phyloP scores from a whole-genome alignment of 2,888 invertebrate genomes.

The Diarsia brunnea region DNA sequence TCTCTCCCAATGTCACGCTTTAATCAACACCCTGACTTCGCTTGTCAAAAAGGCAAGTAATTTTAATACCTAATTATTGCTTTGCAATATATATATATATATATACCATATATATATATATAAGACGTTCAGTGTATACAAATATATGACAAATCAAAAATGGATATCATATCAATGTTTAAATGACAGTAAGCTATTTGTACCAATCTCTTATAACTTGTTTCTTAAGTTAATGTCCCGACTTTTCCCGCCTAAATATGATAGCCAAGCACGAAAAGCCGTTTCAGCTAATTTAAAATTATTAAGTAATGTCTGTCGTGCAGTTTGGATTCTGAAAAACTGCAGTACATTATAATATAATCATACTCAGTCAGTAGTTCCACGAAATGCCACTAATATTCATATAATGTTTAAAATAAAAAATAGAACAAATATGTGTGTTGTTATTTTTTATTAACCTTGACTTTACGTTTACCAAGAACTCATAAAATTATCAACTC shows the following conservation, averaged over 20 bases:
- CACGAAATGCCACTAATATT: constrained; percentile 70
- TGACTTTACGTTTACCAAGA: background rate
- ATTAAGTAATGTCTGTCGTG: constrained; percentile 41
- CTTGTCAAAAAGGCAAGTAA: constrained; percentile 53
- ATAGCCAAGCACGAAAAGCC: constrained; percentile 49
- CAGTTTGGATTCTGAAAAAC: constrained; percentile 45
- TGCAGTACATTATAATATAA: constrained; percentile 49
- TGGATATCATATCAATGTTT: constrained; percentile 66
- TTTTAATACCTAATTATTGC: constrained; percentile 61
- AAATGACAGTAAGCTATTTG: constrained; percentile 60
- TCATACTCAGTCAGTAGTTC: constrained; percentile 64
- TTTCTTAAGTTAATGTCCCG: constrained; percentile 42
- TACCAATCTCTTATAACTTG: constrained; percentile 49
- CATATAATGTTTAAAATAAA: constrained; percentile 72
- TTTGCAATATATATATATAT: constrained; percentile 55
- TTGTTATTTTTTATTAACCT: constrained; percentile 17
- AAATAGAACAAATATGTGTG: constrained; percentile 64
- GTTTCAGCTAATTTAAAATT: constrained; percentile 46
- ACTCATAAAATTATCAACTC: background rate
- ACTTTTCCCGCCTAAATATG: constrained; percentile 53
- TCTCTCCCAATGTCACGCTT: constrained; percentile 23
- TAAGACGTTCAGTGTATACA: constrained; percentile 65
- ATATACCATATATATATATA: constrained; percentile 20
- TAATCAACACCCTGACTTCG: constrained; percentile 37
- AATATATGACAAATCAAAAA: constrained; percentile 55